A percentile compares a stretch with the other conserved stretches of the same genome.
Conservation (phyloP, 2,797 vertebrate genomes). For the Helicolenus hilgendorfi region DNA sequence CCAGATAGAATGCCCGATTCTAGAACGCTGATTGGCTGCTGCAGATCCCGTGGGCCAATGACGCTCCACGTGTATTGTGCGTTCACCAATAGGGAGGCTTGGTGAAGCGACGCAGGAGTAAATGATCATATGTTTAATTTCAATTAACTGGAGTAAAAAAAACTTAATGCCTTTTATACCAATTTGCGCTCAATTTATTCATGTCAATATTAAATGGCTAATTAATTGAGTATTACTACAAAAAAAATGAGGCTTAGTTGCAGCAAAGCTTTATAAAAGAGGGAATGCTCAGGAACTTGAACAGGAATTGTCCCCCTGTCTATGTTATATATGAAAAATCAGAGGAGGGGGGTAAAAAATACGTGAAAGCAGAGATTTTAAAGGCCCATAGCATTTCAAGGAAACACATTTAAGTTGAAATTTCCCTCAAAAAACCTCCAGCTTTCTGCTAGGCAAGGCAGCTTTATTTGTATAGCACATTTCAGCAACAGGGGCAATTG, state of each 20-base stretch:
- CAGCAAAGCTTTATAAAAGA: constrained; percentile 66
- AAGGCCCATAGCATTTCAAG: neutral
- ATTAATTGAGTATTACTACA: constrained; percentile 83
- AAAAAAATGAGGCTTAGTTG: constrained; percentile 81
- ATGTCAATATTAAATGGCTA: constrained; percentile 83
- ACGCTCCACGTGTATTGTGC: constrained; percentile 55
- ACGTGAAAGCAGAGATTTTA: neutral
- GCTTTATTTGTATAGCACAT: too few relatives aligned
- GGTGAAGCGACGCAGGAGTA: constrained; percentile 51
- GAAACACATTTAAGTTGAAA: neutral
- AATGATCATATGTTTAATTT: constrained; percentile 86
- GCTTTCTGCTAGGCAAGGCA: neutral
- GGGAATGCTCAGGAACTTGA: constrained; percentile 46
- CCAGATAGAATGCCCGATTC: neutral
- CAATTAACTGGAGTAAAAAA: constrained; percentile 85
- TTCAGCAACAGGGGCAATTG: too few relatives aligned
- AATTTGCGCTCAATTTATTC: constrained; percentile 83
- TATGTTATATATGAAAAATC: neutral
- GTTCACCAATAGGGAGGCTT: constrained; percentile 73
- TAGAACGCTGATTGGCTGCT: constrained; percentile 79
- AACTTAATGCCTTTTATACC: constrained; percentile 80
- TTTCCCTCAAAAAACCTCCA: neutral
- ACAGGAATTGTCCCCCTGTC: constrained; percentile 23
- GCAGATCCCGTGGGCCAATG: constrained; percentile 75
- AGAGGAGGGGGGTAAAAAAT: neutral